Base-by-base conservation (phyloP, 1,140 invertebrate genomes). In the Zaprionus lachaisei region DNA sequence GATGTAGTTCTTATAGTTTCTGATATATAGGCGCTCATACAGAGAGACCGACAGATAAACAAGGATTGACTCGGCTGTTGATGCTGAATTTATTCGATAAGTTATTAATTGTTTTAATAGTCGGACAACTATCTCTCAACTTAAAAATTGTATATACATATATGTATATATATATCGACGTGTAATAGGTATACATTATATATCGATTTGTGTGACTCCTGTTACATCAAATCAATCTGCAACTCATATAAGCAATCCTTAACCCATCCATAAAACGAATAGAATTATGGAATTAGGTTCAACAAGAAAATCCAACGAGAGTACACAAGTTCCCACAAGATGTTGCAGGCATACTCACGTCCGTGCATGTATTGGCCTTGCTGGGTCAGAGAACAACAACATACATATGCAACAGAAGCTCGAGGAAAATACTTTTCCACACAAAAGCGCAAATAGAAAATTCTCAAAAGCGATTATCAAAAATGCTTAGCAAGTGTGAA, bases 401-500 rank as follows among this genome's bases (percentile, higher is more conserved):
- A 47, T 6, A 20, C 38, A 47, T 6, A 14, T 24, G 12, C 28
- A 44, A 49, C 26, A 58, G 24, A 28, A 31, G 22, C 22, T 31
- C 12, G 28, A 22, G 28, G 34, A 38, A 56, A 56, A 41, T 55
- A 15, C 12, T 22, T 14, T 68, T 68, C 69, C 65, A 68, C 57
- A 73, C 24, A 69, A 47, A 22, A 57, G 22, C 28, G 54, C 62
- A 66, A 70, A 69, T 68, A 41, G 64, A 31, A 62, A 73, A 69
- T 57, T 61, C 22, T 54, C 55, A 67, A 73, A 67, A 54, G 26
- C 49, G 64, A 73, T 68, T 73, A 55, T 44, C 63, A 51, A 72
- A 73, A 68, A 56, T 63, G 51, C 28, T 31, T 24, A 75, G 70
- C 67, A 75, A 75, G 72, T 75, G 72, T 70, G 72, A 75, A 70